These are phyloP conservation scores for Leptinotarsa rubiginosa DNA, from an alignment of 2,888 invertebrate species.

Conservation along the genomic window DNA sequence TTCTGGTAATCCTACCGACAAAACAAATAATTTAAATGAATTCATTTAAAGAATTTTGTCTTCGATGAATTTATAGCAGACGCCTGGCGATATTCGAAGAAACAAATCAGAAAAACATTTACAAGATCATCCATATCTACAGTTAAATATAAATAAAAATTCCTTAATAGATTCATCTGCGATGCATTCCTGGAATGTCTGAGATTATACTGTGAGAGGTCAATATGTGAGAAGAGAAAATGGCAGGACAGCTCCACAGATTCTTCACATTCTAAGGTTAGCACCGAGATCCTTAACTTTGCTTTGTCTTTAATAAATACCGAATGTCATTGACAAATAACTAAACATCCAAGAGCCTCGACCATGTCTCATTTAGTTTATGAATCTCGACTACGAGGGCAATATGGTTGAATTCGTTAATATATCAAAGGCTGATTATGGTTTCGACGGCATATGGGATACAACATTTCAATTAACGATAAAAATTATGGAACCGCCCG, in stretches of 20 bases:
- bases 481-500: constrained; percentile 15
- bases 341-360: constrained; percentile 61
- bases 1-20: constrained; percentile 41
- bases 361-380: constrained; percentile 55
- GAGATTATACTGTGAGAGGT: constrained; percentile 60
- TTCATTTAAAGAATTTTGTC: constrained; percentile 49
- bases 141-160: constrained; percentile 55
- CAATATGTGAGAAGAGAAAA: constrained; percentile 46
- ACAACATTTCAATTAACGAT: constrained; percentile 50
- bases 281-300: constrained; percentile 63
- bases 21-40: constrained; percentile 52
- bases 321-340: constrained; percentile 67
- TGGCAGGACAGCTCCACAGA: constrained; percentile 55
- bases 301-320: constrained; percentile 66
- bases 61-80: constrained; percentile 47
- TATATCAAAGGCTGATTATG: constrained; percentile 48
- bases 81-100: constrained; percentile 43
- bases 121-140: constrained; percentile 49
- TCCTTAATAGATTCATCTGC: constrained; percentile 61
- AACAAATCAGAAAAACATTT: constrained; percentile 53
- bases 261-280: constrained; percentile 63
- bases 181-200: constrained; percentile 58
- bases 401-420: constrained; percentile 53
- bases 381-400: constrained; percentile 46
- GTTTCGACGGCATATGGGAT: constrained; percentile 43